These are phyloP conservation scores for Orthosia gracilis DNA, from an alignment of 2,888 invertebrate genomes.

Conservation along the genomic window DNA sequence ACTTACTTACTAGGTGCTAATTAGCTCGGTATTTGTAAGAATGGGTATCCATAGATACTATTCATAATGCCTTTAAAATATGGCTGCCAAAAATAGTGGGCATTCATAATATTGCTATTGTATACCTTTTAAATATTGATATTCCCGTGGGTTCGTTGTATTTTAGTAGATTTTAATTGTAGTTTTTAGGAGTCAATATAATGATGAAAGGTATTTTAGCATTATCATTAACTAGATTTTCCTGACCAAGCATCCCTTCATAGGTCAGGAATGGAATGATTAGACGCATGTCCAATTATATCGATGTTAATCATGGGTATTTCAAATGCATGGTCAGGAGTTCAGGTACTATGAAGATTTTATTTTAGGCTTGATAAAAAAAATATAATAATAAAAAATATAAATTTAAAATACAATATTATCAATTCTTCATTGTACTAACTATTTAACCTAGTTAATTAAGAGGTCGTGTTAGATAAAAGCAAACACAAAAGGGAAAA, in stretches of 20 bases:
- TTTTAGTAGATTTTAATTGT: no score
- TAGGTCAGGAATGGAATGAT: no score
- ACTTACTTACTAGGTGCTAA: neutral
- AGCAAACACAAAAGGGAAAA: constrained; percentile 20
- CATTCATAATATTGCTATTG: neutral
- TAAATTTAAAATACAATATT: neutral
- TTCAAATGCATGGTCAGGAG: neutral
- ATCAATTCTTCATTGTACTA: constrained; percentile 1
- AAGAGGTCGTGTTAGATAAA: constrained; percentile 29
- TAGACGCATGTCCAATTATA: no score
- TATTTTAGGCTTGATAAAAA: neutral
- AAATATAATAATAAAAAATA: neutral
- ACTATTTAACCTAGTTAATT: constrained; percentile 26
- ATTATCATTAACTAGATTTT: no score
- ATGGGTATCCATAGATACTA: no score
- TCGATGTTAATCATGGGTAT: neutral
- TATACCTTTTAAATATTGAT: neutral
- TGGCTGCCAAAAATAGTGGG: neutral
- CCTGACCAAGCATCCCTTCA: no score
- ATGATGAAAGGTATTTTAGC: no score
- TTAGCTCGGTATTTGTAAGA: neutral
- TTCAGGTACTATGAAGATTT: no score
- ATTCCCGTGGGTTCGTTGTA: neutral
- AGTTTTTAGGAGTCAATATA: no score
- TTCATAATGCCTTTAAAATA: neutral